phyloP scores from a whole-genome alignment of 2,113 vertebrate species.

The Corythaeola cristata region DNA sequence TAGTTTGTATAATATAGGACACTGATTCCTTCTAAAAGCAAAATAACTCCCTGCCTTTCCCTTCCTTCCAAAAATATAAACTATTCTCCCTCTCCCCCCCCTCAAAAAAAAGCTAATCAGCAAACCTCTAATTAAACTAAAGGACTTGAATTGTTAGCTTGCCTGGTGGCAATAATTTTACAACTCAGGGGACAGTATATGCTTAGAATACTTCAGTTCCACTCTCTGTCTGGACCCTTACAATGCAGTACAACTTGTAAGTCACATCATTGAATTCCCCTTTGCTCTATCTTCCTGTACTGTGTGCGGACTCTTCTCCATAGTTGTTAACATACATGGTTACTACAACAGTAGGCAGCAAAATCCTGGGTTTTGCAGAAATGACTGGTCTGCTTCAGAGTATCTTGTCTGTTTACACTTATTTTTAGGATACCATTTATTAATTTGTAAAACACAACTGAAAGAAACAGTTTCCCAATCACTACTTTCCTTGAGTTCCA shows the following conservation, averaged over 20 bases:
- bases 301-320: accelerated
- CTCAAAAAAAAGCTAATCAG: not conserved
- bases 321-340: not conserved
- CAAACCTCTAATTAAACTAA: not conserved
- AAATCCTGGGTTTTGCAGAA: not conserved
- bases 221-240: not conserved
- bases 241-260: not conserved
- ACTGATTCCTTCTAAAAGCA: not conserved
- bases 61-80: conserved; percentile 19
- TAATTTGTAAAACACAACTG: not conserved
- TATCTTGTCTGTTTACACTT: not conserved
- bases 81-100: not conserved
- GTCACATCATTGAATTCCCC: not conserved
- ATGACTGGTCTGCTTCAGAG: not conserved
- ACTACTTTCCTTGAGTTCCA: not conserved
- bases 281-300: not conserved
- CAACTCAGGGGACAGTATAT: not conserved
- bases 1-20: not conserved
- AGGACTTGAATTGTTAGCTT: not conserved
- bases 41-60: conserved; percentile 13
- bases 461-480: not conserved
- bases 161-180: not conserved
- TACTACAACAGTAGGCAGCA: not conserved
- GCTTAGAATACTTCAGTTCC: not conserved
- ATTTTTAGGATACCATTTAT: not conserved